A percentile compares a stretch with the other conserved stretches of the same genome.
Evolutionary conservation across 2,797 vertebrate genomes (phyloP).

Genomic region (Ciconia nigra): DNA sequence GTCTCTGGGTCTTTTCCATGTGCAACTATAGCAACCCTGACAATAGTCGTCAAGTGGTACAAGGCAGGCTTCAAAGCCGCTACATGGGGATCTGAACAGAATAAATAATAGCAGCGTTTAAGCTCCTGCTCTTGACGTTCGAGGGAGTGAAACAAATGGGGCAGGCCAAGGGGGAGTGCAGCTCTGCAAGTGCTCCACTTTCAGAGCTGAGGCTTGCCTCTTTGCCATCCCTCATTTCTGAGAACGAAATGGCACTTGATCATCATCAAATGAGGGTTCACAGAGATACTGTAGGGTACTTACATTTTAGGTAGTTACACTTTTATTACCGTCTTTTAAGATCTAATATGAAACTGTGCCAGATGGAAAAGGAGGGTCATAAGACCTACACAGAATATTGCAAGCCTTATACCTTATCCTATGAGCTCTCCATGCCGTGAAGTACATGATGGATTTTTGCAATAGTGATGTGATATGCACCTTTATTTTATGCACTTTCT

Average conservation of each 20-base stretch:
- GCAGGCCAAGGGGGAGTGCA: rapidly evolving
- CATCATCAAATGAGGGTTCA: not conserved
- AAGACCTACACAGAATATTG: not conserved
- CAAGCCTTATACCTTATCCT: not conserved
- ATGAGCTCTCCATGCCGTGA: not conserved
- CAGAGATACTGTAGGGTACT: not conserved
- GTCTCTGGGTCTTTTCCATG: not conserved
- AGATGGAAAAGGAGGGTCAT: not conserved
- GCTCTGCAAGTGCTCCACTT: not conserved
- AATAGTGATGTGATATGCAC: not conserved
- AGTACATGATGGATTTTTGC: not conserved
- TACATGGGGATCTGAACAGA: not conserved
- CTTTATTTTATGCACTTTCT: not conserved
- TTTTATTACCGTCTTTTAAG: not conserved
- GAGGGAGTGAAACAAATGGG: not conserved
- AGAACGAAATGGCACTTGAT: not conserved
- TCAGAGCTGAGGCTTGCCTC: not conserved
- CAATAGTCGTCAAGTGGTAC: not conserved
- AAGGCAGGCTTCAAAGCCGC: not conserved
- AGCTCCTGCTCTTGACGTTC: not conserved
- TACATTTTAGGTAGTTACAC: not conserved
- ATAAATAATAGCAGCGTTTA: not conserved
- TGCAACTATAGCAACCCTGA: not conserved
- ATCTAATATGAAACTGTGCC: not conserved
- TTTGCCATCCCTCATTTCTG: not conserved